Evolutionary conservation across 1,140 invertebrate genomes (phyloP).

Genomic region (Halictus rubicundus): DNA sequence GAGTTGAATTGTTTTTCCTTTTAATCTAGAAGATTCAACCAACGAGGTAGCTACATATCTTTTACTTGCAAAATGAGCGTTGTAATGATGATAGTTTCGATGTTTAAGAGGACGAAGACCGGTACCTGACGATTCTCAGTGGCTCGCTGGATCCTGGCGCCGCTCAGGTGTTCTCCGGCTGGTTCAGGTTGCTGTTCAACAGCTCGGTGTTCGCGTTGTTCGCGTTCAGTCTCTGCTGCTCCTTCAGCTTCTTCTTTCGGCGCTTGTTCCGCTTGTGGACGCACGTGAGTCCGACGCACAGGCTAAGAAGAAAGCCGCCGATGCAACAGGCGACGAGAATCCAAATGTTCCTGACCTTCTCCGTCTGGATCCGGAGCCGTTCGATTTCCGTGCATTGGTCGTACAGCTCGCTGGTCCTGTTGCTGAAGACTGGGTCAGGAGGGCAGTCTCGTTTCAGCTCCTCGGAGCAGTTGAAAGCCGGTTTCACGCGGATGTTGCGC

Average conservation of each 20-base stretch:
- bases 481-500: conserved; percentile 58
- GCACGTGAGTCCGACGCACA: conserved; percentile 70
- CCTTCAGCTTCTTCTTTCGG: conserved; percentile 61
- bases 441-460: neutral
- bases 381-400: conserved; percentile 62
- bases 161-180: conserved; percentile 35
- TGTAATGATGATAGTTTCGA: no score
- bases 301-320: conserved; percentile 53
- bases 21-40: no score
- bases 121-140: neutral
- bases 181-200: conserved; percentile 67
- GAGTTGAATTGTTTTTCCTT: no score
- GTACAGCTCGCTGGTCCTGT: conserved; percentile 64
- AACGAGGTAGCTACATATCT: no score
- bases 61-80: no score
- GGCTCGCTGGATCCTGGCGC: no score
- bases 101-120: no score
- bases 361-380: conserved; percentile 53
- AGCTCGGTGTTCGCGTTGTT: conserved; percentile 73
- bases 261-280: conserved; percentile 72
- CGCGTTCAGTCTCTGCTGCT: conserved; percentile 64
- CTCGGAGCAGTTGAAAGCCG: conserved; percentile 58
- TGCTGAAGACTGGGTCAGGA: conserved; percentile 48
- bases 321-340: conserved; percentile 72
- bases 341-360: conserved; percentile 70